Evolutionary conservation across 2,113 vertebrate species (phyloP).

Genomic region (Zootoca vivipara): DNA sequence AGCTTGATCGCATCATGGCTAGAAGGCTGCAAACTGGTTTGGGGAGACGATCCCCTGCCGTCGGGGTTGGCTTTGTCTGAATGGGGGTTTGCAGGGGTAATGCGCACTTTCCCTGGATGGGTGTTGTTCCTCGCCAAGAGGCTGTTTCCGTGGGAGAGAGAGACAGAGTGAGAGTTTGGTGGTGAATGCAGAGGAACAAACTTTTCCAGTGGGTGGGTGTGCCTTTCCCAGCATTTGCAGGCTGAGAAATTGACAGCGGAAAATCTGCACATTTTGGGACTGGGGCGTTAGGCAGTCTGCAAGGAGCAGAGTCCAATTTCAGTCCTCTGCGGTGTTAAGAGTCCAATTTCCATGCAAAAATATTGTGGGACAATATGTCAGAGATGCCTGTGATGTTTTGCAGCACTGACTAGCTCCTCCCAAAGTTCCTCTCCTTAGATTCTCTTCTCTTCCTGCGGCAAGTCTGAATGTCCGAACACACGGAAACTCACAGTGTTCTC

Average conservation of each 20-base stretch:
- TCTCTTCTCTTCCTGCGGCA: background rate
- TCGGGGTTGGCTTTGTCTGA: slow-evolving; percentile 33
- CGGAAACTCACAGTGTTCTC: too few species aligned
- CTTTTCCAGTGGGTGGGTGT: background rate
- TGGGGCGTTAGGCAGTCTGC: too few species aligned
- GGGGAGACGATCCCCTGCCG: background rate
- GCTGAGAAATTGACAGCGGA: background rate
- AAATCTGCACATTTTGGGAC: background rate
- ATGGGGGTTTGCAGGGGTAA: background rate
- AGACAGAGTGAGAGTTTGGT: slow-evolving; percentile 11
- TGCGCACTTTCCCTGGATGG: slow-evolving; percentile 6
- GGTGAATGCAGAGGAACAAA: background rate
- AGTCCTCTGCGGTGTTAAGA: too few species aligned
- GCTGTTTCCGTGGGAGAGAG: background rate
- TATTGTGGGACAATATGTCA: background rate
- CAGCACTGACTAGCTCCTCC: background rate
- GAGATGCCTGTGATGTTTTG: background rate
- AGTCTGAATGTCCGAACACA: too few species aligned
- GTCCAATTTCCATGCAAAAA: background rate
- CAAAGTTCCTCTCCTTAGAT: too few species aligned
- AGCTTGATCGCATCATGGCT: background rate
- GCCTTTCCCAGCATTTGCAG: background rate
- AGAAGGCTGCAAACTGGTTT: background rate
- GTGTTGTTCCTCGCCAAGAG: slow-evolving; percentile 25
- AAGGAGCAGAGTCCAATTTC: background rate